These are phyloP conservation scores for Lycocerus yunnanus DNA, from an alignment of 2,888 invertebrate species.

Conservation along the genomic window DNA sequence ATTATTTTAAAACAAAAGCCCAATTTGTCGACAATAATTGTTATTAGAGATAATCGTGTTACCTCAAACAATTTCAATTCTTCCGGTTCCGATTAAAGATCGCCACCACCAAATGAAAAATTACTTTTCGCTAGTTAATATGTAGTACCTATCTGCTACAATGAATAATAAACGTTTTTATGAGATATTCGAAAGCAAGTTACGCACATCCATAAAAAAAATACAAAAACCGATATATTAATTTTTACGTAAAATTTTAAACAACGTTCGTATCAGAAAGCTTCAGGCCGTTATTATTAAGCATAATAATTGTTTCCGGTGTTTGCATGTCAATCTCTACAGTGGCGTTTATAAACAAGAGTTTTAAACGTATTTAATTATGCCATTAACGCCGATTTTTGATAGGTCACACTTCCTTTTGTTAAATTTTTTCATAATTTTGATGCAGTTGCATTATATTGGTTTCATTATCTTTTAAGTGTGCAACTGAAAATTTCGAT, in stretches of 20 bases:
- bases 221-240: not conserved
- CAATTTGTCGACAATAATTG: not conserved
- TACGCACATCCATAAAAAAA: not conserved
- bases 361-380: conserved; percentile 33
- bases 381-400: conserved; percentile 36
- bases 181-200: not conserved
- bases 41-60: not conserved
- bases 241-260: not conserved
- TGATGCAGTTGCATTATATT: conserved; percentile 34
- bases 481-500: conserved; percentile 24
- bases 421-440: conserved; percentile 20
- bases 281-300: not conserved
- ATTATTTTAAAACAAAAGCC: not conserved
- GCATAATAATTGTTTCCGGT: not conserved
- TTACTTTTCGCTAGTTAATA: not conserved
- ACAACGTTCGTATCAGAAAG: not conserved
- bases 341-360: not conserved
- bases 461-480: conserved; percentile 3
- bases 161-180: not conserved
- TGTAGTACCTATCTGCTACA: too few relatives aligned
- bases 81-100: not conserved
- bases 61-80: not conserved
- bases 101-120: not conserved
- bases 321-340: conserved; percentile 3
- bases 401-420: conserved; percentile 36